Evolutionary conservation across 2,888 invertebrate genomes (phyloP).

Genomic region (Muscina levida): DNA sequence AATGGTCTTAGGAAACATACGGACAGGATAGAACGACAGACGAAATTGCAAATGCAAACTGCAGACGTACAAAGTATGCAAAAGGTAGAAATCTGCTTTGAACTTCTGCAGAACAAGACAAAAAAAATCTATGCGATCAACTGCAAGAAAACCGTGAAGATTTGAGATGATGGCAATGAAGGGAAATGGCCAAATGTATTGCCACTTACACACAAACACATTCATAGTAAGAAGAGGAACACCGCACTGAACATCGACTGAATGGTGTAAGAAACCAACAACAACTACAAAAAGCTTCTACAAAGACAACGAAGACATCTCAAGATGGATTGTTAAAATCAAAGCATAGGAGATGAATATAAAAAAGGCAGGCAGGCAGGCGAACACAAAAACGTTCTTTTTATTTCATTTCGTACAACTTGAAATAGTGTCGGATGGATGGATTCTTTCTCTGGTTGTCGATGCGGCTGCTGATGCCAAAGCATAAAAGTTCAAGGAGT

Average conservation of each 20-base stretch:
- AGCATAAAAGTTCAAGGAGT: constrained; percentile 56
- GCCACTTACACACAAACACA: constrained; percentile 41
- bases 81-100: constrained; percentile 48
- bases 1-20: constrained; percentile 21
- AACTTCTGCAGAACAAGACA: constrained; percentile 4
- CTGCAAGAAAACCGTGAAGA: constrained; percentile 54
- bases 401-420: constrained; percentile 28
- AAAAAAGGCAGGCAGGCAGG: constrained; percentile 27
- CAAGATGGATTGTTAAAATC: constrained; percentile 61
- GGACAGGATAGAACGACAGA: constrained; percentile 5
- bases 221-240: constrained; percentile 7
- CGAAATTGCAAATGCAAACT: constrained; percentile 10
- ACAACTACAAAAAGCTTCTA: constrained; percentile 9
- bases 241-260: constrained; percentile 26
- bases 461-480: constrained; percentile 37
- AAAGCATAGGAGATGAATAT: constrained; percentile 48
- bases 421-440: constrained; percentile 32
- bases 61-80: constrained; percentile 60
- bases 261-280: constrained; percentile 28
- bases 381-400: constrained; percentile 36
- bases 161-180: constrained; percentile 57
- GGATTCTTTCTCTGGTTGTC: constrained; percentile 45
- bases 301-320: constrained; percentile 52
- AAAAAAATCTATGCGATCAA: too few relatives aligned
- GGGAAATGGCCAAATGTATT: constrained; percentile 50